Evolutionary conservation across 1,140 invertebrate species (phyloP).

Genomic region (Copidosoma floridanum): DNA sequence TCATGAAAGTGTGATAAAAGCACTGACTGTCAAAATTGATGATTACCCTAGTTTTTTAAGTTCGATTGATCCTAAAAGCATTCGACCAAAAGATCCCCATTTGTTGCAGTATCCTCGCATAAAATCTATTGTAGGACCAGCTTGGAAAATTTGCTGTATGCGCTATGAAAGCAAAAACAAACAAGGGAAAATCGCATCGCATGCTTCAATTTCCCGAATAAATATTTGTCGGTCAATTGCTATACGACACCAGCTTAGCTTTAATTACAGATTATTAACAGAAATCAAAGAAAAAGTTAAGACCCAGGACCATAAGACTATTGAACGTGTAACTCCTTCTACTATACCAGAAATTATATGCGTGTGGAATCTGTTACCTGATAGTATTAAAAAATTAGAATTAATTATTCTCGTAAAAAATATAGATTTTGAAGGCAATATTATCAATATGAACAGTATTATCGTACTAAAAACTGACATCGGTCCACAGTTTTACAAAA

Average conservation of each 20-base stretch:
- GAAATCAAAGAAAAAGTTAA: slow-evolving; percentile 7
- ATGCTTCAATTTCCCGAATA: slow-evolving; percentile 13
- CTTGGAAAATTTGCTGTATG: slow-evolving; percentile 22
- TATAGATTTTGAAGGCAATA: too few species aligned
- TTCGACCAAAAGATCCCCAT: slow-evolving; percentile 24
- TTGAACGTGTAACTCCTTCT: too few species aligned
- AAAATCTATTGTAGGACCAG: slow-evolving; percentile 15
- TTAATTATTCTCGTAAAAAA: too few species aligned
- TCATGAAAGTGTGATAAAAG: not conserved
- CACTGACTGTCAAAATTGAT: slow-evolving; percentile 8
- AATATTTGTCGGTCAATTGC: slow-evolving; percentile 8
- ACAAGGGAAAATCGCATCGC: slow-evolving; percentile 20
- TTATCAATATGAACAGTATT: too few species aligned
- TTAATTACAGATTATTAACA: slow-evolving; percentile 23
- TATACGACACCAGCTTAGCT: slow-evolving; percentile 21
- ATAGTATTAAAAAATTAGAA: too few species aligned
- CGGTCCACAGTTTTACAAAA: too few species aligned
- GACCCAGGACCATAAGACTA: too few species aligned
- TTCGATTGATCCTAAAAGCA: not conserved
- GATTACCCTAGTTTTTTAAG: too few species aligned
- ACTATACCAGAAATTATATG: too few species aligned
- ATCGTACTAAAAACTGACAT: too few species aligned
- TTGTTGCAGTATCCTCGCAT: slow-evolving; percentile 19
- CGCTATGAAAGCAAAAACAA: slow-evolving; percentile 24
- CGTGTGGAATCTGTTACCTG: too few species aligned